Conservation (phyloP, 2,113 vertebrate species). For the Scomber japonicus region DNA sequence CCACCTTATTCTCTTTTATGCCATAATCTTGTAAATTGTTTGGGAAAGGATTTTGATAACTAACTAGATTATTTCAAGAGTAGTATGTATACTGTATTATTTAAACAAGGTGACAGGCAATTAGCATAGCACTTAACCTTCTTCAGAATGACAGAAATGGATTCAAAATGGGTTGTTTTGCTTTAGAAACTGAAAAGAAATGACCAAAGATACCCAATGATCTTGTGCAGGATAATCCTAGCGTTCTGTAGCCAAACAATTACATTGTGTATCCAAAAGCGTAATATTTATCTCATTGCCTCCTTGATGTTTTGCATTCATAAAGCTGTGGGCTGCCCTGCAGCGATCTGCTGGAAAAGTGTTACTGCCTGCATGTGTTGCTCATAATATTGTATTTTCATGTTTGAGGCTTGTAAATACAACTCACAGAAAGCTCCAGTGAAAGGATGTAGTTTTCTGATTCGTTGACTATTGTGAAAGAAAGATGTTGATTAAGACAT, state of each 20-base stretch:
- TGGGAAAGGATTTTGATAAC: too few species aligned
- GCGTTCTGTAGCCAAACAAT: slow-evolving; percentile 31
- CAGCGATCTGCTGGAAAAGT: slow-evolving; percentile 3
- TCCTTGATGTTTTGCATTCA: slow-evolving; percentile 29
- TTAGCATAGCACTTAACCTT: too few species aligned
- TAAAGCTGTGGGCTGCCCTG: slow-evolving; percentile 33
- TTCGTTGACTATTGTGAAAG: neutral
- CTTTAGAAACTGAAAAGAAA: neutral
- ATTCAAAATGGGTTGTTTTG: too few species aligned
- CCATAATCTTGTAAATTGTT: too few species aligned
- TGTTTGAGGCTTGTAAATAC: slow-evolving; percentile 11
- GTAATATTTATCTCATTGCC: slow-evolving; percentile 36
- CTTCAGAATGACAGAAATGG: too few species aligned
- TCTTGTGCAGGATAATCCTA: slow-evolving; percentile 8
- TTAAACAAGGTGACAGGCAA: too few species aligned
- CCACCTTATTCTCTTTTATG: too few species aligned
- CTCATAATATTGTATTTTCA: slow-evolving; percentile 9
- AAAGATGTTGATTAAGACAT: neutral
- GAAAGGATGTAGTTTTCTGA: neutral
- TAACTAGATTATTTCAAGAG: too few species aligned
- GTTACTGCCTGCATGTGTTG: slow-evolving; percentile 1
- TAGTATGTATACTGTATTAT: too few species aligned
- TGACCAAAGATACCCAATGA: slow-evolving; percentile 2
- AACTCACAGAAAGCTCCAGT: neutral
- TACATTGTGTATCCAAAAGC: slow-evolving; percentile 25